A percentile compares a stretch with the other conserved stretches of the same genome.
Evolutionary conservation across 2,888 invertebrate genomes (phyloP).

Genomic region (Xanthia togata): DNA sequence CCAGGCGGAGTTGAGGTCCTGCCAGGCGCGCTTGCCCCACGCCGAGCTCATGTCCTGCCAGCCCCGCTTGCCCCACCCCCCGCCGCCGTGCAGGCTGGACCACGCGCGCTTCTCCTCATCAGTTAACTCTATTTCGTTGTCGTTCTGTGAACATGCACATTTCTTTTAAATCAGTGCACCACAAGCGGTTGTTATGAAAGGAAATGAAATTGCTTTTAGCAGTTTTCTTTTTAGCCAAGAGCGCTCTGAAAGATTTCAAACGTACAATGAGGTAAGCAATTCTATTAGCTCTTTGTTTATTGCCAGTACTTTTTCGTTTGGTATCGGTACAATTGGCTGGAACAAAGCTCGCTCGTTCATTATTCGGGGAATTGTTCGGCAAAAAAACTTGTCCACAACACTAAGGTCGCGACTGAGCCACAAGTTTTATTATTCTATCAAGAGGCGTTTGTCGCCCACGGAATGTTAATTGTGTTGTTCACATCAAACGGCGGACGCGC

Average conservation of each 20-base stretch:
- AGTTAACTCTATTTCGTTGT: conserved; percentile 86
- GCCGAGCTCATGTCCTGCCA: conserved; percentile 90
- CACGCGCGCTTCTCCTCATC: conserved; percentile 92
- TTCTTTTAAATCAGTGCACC: conserved; percentile 17
- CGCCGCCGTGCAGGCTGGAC: conserved; percentile 90
- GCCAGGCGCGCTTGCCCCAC: conserved; percentile 92
- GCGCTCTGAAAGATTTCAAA: conserved; percentile 47
- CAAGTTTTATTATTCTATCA: conserved; percentile 78
- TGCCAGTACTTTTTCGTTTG: conserved; percentile 36
- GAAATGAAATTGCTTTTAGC: conserved; percentile 41
- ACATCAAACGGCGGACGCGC: conserved; percentile 46
- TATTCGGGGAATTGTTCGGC: conserved; percentile 39
- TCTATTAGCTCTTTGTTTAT: conserved; percentile 64
- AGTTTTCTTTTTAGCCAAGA: conserved; percentile 39
- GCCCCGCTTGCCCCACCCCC: conserved; percentile 91
- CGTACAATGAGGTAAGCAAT: conserved; percentile 57
- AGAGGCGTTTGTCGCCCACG: conserved; percentile 62
- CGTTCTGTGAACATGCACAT: conserved; percentile 74
- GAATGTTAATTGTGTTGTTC: conserved; percentile 76
- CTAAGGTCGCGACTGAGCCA: conserved; percentile 57
- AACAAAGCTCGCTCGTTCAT: conserved; percentile 54
- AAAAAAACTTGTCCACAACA: conserved; percentile 53
- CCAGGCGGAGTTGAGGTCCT: conserved; percentile 89
- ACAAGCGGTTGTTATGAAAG: conserved; percentile 20
- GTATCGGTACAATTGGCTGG: conserved; percentile 59